phyloP scores from a whole-genome alignment of 2,113 vertebrate genomes.

The Drymodes brunneopygia region DNA sequence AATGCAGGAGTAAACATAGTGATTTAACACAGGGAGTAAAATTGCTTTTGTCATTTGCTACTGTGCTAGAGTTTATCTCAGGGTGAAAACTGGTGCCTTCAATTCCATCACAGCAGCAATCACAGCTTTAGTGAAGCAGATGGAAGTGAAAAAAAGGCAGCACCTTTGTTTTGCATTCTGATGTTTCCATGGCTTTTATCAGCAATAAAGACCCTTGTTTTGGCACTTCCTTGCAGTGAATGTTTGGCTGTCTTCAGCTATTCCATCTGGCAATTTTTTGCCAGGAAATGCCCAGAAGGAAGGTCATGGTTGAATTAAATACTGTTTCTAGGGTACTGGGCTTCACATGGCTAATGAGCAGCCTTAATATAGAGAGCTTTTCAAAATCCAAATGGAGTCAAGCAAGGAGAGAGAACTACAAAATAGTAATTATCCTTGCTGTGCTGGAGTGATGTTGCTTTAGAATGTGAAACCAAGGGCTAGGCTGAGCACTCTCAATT shows the following conservation, averaged over 20 bases:
- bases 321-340: not conserved
- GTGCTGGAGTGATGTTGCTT: not conserved
- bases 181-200: conserved; percentile 48
- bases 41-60: not conserved
- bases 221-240: conserved; percentile 45
- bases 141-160: conserved; percentile 31
- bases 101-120: not conserved
- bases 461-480: not conserved
- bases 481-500: not conserved
- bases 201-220: conserved; percentile 40
- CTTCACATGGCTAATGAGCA: conserved; percentile 19
- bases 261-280: conserved; percentile 44
- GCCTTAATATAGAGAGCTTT: conserved; percentile 41
- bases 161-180: conserved; percentile 43
- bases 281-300: conserved; percentile 49
- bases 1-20: not conserved
- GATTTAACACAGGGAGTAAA: not conserved
- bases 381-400: conserved; percentile 3
- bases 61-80: not conserved
- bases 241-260: conserved; percentile 29
- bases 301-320: conserved; percentile 46
- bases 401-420: not conserved
- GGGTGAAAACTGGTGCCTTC: not conserved
- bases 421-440: not conserved
- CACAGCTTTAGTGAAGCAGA: conserved; percentile 7